phyloP scores from a whole-genome alignment of 2,797 vertebrate genomes.

The Smutsia temminckii region DNA sequence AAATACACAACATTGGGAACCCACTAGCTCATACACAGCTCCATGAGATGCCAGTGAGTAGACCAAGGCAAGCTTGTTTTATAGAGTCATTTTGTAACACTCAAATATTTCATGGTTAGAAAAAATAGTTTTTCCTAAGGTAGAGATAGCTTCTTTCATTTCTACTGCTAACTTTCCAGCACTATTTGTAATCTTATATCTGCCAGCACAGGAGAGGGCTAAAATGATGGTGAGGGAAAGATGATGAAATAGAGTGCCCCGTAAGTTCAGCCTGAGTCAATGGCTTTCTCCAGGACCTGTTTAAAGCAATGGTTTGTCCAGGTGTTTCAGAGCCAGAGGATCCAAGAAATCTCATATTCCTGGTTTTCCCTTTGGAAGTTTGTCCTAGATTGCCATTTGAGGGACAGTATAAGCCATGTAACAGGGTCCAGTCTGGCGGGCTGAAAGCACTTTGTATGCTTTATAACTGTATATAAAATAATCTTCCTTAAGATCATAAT shows the following conservation, averaged over 20 bases:
- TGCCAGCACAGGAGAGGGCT: background rate
- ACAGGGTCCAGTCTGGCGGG: background rate
- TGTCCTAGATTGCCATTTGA: background rate
- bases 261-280: background rate
- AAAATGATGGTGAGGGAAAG: too few species aligned
- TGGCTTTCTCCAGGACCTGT: background rate
- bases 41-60: background rate
- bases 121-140: background rate
- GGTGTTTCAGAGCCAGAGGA: background rate
- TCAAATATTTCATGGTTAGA: background rate
- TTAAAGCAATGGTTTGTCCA: background rate
- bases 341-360: background rate
- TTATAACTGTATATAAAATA: background rate
- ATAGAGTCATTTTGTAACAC: background rate
- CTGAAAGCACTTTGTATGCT: background rate
- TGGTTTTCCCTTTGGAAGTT: background rate
- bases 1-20: background rate
- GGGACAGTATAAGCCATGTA: background rate
- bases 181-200: background rate
- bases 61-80: background rate
- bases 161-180: background rate
- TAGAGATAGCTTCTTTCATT: background rate
- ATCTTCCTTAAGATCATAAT: background rate
- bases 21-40: background rate
- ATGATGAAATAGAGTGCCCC: background rate